Conservation (phyloP, 1,140 invertebrate species). For the Orussus abietinus region DNA sequence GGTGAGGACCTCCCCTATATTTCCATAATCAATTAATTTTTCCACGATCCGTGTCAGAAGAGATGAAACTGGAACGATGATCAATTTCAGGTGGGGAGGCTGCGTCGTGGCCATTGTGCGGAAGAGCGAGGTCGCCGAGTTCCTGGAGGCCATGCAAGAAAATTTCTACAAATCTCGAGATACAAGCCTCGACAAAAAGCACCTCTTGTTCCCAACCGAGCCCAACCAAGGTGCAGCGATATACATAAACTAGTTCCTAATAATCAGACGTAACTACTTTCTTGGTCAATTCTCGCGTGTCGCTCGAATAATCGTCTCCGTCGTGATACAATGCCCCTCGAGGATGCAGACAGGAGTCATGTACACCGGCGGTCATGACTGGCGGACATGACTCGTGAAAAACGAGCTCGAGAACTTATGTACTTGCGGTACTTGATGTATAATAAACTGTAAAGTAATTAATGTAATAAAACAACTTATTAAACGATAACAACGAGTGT, state of each 20-base stretch:
- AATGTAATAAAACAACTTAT: too few relatives aligned
- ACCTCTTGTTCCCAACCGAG: constrained; percentile 59
- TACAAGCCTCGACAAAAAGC: constrained; percentile 28
- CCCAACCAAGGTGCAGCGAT: constrained; percentile 58
- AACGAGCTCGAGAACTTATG: too few relatives aligned
- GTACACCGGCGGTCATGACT: too few relatives aligned
- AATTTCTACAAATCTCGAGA: constrained; percentile 64
- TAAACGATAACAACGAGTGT: too few relatives aligned
- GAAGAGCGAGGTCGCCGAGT: constrained; percentile 62
- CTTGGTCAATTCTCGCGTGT: too few relatives aligned
- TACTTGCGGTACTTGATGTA: too few relatives aligned
- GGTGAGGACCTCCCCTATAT: constrained; percentile 53
- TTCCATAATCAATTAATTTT: constrained; percentile 8
- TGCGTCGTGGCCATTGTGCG: constrained; percentile 85
- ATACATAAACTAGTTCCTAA: constrained; percentile 23
- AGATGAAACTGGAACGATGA: not conserved
- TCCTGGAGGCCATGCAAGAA: constrained; percentile 67
- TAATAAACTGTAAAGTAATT: too few relatives aligned
- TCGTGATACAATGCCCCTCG: too few relatives aligned
- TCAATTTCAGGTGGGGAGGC: constrained; percentile 81
- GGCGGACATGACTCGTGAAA: too few relatives aligned
- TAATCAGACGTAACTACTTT: too few relatives aligned
- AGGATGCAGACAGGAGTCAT: too few relatives aligned
- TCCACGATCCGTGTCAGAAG: not conserved
- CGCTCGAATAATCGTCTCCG: too few relatives aligned